Conservation (phyloP, 2,888 invertebrate genomes). For the Neoitamus cyanurus region DNA sequence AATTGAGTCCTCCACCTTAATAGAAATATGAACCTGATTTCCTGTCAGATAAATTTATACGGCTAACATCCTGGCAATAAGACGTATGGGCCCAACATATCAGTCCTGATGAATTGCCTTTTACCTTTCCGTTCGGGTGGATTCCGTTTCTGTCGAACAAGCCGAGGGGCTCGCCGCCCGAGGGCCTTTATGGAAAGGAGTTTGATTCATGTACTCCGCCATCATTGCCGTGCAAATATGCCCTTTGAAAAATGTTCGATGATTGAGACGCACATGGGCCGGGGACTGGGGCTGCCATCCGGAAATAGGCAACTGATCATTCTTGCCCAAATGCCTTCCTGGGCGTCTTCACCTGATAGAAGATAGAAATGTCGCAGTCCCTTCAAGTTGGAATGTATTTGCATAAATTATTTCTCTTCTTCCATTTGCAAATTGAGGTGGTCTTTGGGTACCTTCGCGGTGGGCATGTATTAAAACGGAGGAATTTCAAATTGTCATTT, state of each 20-base stretch:
- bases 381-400: background rate
- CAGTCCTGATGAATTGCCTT: slow-evolving; percentile 41
- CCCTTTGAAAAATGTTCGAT: slow-evolving; percentile 9
- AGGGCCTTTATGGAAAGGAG: slow-evolving; percentile 13
- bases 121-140: slow-evolving; percentile 24
- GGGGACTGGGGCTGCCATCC: background rate
- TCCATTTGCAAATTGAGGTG: background rate
- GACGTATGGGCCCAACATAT: slow-evolving; percentile 36
- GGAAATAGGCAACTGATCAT: slow-evolving; percentile 1
- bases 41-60: slow-evolving; percentile 43
- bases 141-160: slow-evolving; percentile 8
- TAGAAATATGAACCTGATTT: slow-evolving; percentile 46
- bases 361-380: background rate
- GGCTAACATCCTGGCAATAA: slow-evolving; percentile 36
- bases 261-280: slow-evolving; percentile 15
- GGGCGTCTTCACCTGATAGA: background rate
- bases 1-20: slow-evolving; percentile 38
- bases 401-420: background rate
- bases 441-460: no score
- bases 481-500: no score
- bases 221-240: slow-evolving; percentile 1
- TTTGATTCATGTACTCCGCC: slow-evolving; percentile 11
- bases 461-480: no score
- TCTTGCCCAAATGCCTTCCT: background rate
- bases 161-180: background rate